phyloP scores from a whole-genome alignment of 2,888 invertebrate species.

The Phyllotreta striolata region DNA sequence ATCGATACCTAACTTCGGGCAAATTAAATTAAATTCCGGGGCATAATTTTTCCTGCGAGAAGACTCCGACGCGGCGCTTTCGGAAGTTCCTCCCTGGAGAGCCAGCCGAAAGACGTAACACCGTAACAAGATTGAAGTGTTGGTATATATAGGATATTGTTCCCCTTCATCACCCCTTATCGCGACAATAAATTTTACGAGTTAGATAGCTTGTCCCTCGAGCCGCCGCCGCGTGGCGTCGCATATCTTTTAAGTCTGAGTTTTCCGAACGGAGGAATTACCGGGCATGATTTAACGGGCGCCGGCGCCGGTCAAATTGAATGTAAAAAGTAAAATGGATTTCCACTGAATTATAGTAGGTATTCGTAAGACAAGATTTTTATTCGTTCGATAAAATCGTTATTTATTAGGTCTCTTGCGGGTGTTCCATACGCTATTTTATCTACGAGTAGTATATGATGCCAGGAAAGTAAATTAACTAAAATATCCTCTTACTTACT shows the following conservation, averaged over 20 bases:
- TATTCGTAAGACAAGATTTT: background rate
- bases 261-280: constrained; percentile 9
- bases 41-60: constrained; percentile 15
- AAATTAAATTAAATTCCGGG: constrained; percentile 12
- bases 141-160: constrained; percentile 36
- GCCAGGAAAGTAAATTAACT: no score
- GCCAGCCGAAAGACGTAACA: constrained; percentile 18
- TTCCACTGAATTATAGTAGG: background rate
- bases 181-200: constrained; percentile 31
- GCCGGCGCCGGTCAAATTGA: background rate
- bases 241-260: constrained; percentile 12
- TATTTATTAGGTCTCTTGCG: no score
- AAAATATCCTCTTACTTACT: no score
- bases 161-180: constrained; percentile 37
- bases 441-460: no score
- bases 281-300: constrained; percentile 8
- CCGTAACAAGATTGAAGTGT: constrained; percentile 37
- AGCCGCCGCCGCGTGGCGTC: constrained; percentile 5
- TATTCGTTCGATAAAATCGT: no score
- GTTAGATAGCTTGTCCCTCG: constrained; percentile 25
- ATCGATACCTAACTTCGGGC: background rate
- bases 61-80: constrained; percentile 31
- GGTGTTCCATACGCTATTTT: no score
- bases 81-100: constrained; percentile 29
- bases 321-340: background rate